Percentiles rank a stretch among this genome's conserved stretches.
Conservation (phyloP, 2,888 invertebrate genomes). For the Pyrochroa serraticornis region DNA sequence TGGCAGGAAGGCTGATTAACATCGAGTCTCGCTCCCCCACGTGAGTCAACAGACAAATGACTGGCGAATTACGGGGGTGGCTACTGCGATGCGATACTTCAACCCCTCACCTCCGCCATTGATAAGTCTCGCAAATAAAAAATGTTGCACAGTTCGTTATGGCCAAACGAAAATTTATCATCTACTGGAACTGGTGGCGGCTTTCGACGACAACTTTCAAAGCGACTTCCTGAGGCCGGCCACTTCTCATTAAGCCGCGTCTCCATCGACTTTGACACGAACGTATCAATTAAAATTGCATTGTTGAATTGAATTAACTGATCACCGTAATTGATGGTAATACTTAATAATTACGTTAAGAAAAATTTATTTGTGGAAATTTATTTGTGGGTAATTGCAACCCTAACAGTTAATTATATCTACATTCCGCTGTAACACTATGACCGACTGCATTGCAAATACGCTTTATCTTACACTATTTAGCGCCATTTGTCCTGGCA, state of each 20-base stretch:
- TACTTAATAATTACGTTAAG: too few relatives aligned
- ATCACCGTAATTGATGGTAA: neutral
- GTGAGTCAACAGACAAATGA: slow-evolving; percentile 36
- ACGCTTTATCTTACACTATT: slow-evolving; percentile 42
- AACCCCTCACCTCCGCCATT: neutral
- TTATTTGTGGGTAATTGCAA: neutral
- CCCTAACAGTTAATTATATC: slow-evolving; percentile 3
- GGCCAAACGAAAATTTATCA: neutral
- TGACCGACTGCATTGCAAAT: slow-evolving; percentile 38
- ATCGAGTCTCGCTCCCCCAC: slow-evolving; percentile 14
- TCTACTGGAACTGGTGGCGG: neutral
- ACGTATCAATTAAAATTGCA: slow-evolving; percentile 3
- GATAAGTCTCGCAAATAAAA: neutral
- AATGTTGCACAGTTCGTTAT: neutral
- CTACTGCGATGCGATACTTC: neutral
- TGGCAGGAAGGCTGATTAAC: slow-evolving; percentile 12
- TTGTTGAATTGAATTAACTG: neutral
- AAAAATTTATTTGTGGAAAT: too few relatives aligned
- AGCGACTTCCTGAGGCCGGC: neutral
- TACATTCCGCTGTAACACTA: slow-evolving; percentile 20
- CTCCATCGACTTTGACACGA: slow-evolving; percentile 5
- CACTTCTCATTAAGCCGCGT: neutral
- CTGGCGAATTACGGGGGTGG: slow-evolving; percentile 28
- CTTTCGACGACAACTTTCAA: neutral
- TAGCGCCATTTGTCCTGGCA: slow-evolving; percentile 42